These are phyloP conservation scores for Masticophis lateralis DNA, from an alignment of 2,797 vertebrate species.

Conservation along the genomic window DNA sequence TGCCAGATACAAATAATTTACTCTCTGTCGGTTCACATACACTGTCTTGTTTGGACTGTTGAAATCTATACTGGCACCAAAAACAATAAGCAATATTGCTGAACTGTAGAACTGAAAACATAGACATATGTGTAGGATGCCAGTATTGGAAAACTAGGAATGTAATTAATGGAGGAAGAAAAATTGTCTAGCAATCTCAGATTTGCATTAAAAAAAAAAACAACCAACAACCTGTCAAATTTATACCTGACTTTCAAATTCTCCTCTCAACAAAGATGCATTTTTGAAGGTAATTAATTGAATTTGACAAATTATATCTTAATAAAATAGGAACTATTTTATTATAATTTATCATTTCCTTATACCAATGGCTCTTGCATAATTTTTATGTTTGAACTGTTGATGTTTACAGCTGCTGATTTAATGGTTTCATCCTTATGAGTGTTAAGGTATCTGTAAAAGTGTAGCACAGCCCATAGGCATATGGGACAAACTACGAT, in stretches of 20 bases:
- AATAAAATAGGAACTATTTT: background rate
- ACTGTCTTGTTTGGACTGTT: constrained; percentile 71
- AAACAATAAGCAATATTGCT: constrained; percentile 59
- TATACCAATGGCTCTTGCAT: background rate
- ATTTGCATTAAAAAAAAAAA: background rate
- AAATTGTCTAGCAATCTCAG: background rate
- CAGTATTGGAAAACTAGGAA: constrained; percentile 52
- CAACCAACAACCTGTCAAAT: background rate
- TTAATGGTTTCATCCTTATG: background rate
- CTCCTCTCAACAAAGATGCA: background rate
- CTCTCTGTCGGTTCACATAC: constrained; percentile 77
- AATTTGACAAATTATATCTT: background rate
- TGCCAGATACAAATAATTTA: constrained; percentile 80
- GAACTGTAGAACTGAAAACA: constrained; percentile 62
- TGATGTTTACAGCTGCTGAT: background rate
- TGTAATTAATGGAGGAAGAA: constrained; percentile 22
- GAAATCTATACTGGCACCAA: constrained; percentile 76
- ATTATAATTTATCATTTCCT: background rate
- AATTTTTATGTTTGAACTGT: background rate
- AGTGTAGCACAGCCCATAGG: background rate
- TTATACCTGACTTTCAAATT: background rate
- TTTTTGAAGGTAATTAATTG: background rate
- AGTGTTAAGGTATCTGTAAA: background rate
- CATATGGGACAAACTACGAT: background rate
- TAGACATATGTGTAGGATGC: constrained; percentile 58